Evolutionary conservation across 2,797 vertebrate species (phyloP), one percentile per base, ranked within the genome.

Genomic region (Zalophus californianus): DNA sequence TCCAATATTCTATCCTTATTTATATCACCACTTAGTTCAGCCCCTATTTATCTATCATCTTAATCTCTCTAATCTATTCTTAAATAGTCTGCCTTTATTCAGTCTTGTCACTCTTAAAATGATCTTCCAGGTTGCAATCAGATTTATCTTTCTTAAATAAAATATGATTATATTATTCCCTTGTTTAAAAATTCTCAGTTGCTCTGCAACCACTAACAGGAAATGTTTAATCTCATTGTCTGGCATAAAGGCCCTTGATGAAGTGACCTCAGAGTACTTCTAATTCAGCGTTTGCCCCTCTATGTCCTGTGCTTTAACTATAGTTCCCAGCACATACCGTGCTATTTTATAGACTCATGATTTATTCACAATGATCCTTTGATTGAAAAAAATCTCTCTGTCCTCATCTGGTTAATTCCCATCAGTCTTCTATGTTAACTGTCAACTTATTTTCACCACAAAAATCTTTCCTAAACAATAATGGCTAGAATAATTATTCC

Each of bases 111-210:
- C 18, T 27, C n/a, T 94, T 41, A 79, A 82, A 82, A 73, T 50
- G 18, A 85, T 90, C 20, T 87, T 83, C 23, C 21, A 85, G 38
- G 70, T 58, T 94, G 27, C 70, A 79, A 5, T 84, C 15, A 86
- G 20, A 92, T n/a, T 62, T 32, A 79, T 35, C 15, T 9, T 73
- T 62, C 50, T 95, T 66, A 96, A 96, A 96, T 94, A 93, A 95
- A 95, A 90, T 52, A 88, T 86, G 60, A 50, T 18, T 38, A 0
- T 56, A 3, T 77, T 60, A 82, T 35, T 92, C 20, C 16, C 35
- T 72, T 91, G 54, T 94, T 92, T 91, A 94, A 95, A 92, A 95
- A 50, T 88, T 90, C 9, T 91, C 32, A 83, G 11, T 89, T 93
- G 15, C 35, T 62, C 27, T 50, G 2, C 7, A 77, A 8, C 35